Evolutionary conservation across 1,140 invertebrate species (phyloP).

Genomic region (Cyrtorhinus lividipennis): DNA sequence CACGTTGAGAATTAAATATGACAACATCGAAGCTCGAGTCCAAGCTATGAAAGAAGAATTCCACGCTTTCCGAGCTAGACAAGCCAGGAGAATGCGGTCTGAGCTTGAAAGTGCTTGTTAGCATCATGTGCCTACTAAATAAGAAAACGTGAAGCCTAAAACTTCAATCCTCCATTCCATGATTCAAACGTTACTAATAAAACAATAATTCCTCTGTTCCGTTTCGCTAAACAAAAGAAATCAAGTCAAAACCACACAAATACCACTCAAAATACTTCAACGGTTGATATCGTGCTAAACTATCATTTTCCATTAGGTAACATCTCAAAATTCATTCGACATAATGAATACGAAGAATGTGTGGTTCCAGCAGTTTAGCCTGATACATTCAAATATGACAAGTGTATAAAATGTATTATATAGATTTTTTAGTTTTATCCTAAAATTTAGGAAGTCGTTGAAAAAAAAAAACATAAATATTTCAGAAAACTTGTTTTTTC

Average conservation of each 20-base stretch:
- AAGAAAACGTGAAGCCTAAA: background rate
- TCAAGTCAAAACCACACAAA: background rate
- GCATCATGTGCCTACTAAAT: constrained; percentile 22
- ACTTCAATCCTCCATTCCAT: background rate
- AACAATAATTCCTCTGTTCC: background rate
- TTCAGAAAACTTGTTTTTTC: background rate
- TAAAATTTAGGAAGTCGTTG: background rate
- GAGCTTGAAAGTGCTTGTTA: constrained; percentile 64
- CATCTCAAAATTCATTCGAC: background rate
- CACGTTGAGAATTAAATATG: constrained; percentile 38
- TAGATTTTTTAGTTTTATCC: background rate
- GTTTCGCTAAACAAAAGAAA: too few relatives aligned
- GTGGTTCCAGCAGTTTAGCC: background rate
- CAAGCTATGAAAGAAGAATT: constrained; percentile 93
- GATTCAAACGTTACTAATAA: background rate
- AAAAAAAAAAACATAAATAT: background rate
- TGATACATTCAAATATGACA: background rate
- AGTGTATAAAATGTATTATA: background rate
- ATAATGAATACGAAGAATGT: background rate
- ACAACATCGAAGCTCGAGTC: constrained; percentile 77
- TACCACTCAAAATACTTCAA: background rate
- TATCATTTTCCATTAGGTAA: background rate
- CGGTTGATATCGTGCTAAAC: background rate
- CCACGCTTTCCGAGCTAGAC: constrained; percentile 75
- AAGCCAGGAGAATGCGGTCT: constrained; percentile 49